Evolutionary conservation across 1,140 invertebrate genomes (phyloP), one percentile per base, ranked within the genome.

Genomic region (Campoletis sonorensis): DNA sequence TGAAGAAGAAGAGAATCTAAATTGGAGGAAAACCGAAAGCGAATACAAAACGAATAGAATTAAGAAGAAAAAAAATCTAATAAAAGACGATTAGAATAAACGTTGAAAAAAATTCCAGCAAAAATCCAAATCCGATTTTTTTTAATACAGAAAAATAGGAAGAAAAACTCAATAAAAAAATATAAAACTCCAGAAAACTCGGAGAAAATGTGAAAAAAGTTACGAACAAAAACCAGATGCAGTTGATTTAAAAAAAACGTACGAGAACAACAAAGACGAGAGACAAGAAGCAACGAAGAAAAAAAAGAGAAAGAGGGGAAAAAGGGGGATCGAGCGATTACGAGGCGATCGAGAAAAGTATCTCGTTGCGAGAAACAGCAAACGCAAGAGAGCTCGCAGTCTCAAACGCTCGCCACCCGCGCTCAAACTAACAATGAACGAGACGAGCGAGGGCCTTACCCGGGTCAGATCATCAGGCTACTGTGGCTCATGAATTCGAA

Each of bases 341-440:
- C 18, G 3, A 26, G 21, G 0, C 61, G 61, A 64, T 64, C n/a
- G 61, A 21, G 61, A 64, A 23, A 64, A 64, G 23, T 64, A 64
- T 64, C 23, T 64, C 61, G 61, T 64, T 64, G 61, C 23, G 21
- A 64, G 23, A 13, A 26, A 64, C 21, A 4, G 30, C 67, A 70
- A 30, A 67, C 64, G 11, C 23, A 30, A 21, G 21, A 61, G 67
- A 70, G 67, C 67, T 30, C 27, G 1, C 4, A 30, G 27, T 33
- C 13, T 33, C 8, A 70, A 18, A 70, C 15, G 15, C 58, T 78
- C 76, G 76, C 58, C 76, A 78, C 76, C 76, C 76, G 76, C 76
- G 76, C 79, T 84, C 83, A 76, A 84, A 85, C 86, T 85, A 86
- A 87, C 85, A 85, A 87, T 85, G 76, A 78, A 83, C 51, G 76